A percentile compares a stretch with the other conserved stretches of the same genome.
Conservation (phyloP, 1,140 invertebrate species). For the Linepithema humile region DNA sequence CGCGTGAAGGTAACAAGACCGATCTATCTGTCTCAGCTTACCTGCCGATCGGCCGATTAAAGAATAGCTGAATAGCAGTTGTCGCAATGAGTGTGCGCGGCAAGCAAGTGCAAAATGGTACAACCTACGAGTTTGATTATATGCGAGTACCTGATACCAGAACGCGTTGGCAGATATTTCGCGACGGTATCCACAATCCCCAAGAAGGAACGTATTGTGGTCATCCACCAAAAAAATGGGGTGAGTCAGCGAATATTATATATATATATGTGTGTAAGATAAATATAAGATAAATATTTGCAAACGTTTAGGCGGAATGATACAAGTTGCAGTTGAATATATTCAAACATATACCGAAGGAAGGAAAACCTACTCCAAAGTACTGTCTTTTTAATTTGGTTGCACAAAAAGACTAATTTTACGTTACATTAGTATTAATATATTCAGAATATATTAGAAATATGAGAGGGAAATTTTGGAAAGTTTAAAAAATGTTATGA, state of each 20-base stretch:
- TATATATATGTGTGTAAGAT: neutral
- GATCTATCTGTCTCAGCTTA: neutral
- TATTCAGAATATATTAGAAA: too few species aligned
- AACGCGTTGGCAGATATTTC: conserved; percentile 85
- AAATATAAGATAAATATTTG: neutral
- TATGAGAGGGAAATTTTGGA: too few species aligned
- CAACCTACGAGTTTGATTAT: conserved; percentile 84
- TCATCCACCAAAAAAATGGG: conserved; percentile 89
- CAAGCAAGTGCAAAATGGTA: conserved; percentile 77
- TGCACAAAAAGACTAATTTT: too few species aligned
- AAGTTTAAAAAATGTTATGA: too few species aligned
- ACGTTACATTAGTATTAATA: too few species aligned
- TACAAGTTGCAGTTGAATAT: too few species aligned
- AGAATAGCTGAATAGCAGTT: neutral
- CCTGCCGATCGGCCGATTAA: neutral
- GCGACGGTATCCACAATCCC: conserved; percentile 88
- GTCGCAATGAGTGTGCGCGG: conserved; percentile 69
- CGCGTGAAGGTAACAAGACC: conserved; percentile 24
- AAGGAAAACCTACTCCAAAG: too few species aligned
- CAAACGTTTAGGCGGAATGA: neutral
- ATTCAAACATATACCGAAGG: too few species aligned
- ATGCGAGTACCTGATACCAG: conserved; percentile 83
- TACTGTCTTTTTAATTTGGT: too few species aligned
- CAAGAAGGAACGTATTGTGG: conserved; percentile 88
- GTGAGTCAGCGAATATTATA: conserved; percentile 84